phyloP scores from a whole-genome alignment of 2,113 vertebrate species.

The Grammomys dolichurus region DNA sequence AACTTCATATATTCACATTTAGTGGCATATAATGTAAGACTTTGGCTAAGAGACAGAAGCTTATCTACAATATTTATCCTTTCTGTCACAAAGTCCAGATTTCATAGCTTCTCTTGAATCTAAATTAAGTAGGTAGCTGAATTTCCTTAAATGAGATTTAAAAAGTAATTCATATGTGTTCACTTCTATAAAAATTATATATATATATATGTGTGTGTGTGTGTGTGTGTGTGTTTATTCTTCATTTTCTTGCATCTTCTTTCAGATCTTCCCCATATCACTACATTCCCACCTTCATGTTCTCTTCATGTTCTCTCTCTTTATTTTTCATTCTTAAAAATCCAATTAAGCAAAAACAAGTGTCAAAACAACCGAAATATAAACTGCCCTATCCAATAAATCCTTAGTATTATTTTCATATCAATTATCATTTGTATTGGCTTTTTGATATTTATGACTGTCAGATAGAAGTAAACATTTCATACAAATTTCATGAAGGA shows the following conservation, averaged over 20 bases:
- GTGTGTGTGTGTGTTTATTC: neutral
- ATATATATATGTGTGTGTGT: neutral
- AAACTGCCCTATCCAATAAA: neutral
- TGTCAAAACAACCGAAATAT: neutral
- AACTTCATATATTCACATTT: neutral
- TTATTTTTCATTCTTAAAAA: neutral
- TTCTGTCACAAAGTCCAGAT: neutral
- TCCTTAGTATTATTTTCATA: neutral
- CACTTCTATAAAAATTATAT: neutral
- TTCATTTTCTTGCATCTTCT: neutral
- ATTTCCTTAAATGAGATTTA: neutral
- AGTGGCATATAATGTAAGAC: neutral
- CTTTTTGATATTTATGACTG: neutral
- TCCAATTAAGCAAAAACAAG: neutral
- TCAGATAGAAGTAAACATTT: neutral
- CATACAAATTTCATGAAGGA: neutral
- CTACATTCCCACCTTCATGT: neutral
- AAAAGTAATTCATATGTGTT: neutral
- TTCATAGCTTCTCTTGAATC: neutral
- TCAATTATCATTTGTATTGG: neutral
- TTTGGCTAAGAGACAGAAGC: accelerated
- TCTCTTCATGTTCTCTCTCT: neutral
- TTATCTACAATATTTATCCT: neutral
- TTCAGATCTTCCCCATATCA: neutral
- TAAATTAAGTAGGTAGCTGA: neutral